phyloP scores from a whole-genome alignment of 1,140 invertebrate genomes.

The Drosophila dunni region DNA sequence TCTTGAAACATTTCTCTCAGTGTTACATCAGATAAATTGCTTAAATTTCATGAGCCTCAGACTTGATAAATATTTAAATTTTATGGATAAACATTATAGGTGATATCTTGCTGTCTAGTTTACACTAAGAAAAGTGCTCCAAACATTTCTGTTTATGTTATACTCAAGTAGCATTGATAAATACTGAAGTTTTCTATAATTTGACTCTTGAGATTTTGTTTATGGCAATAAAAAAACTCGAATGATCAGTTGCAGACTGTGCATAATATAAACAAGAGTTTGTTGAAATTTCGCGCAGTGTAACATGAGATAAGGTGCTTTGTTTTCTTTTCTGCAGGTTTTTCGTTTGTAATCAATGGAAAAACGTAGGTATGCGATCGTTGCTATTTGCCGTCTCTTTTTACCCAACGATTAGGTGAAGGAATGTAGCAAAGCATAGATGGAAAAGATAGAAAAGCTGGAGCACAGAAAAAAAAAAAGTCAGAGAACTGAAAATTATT shows the following conservation, averaged over 20 bases:
- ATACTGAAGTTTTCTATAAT: too few relatives aligned
- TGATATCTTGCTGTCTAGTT: neutral
- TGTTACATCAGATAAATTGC: slow-evolving; percentile 2
- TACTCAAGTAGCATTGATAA: too few relatives aligned
- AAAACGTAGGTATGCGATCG: neutral
- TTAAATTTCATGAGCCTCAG: neutral
- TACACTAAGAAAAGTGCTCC: too few relatives aligned
- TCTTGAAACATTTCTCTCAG: neutral
- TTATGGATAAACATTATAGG: neutral
- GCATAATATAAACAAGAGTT: neutral
- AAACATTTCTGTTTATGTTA: too few relatives aligned
- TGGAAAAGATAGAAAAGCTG: neutral
- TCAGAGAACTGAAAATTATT: slow-evolving; percentile 42
- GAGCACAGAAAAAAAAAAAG: neutral
- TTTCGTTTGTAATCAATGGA: slow-evolving; percentile 6
- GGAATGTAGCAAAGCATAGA: neutral
- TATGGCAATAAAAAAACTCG: neutral
- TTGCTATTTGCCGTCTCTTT: neutral
- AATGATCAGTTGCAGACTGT: neutral
- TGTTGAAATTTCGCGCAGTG: neutral
- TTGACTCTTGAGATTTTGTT: too few relatives aligned
- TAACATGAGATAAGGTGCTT: neutral
- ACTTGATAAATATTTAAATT: neutral
- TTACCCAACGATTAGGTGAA: neutral
- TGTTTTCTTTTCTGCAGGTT: neutral